These are phyloP conservation scores for Sthenelais limicola DNA, from an alignment of 2,888 invertebrate species.

Conservation along the genomic window DNA sequence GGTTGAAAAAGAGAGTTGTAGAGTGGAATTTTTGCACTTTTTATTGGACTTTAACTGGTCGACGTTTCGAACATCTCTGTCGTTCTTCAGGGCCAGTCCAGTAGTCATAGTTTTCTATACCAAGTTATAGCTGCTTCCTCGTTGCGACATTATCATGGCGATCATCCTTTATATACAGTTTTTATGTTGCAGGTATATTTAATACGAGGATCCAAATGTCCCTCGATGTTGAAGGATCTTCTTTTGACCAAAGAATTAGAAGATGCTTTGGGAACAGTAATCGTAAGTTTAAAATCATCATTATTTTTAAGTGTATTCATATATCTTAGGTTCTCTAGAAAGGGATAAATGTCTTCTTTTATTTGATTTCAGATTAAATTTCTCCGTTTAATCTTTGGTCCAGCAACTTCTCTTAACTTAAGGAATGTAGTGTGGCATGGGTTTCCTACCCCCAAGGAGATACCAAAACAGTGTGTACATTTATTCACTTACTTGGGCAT, in stretches of 20 bases:
- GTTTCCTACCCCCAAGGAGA: slow-evolving; percentile 72
- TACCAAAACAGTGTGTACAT: slow-evolving; percentile 72
- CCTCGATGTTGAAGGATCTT: slow-evolving; percentile 74
- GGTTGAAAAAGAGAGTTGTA: too few relatives aligned
- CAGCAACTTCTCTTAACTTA: slow-evolving; percentile 75
- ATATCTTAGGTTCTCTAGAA: background rate
- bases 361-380: slow-evolving; percentile 60
- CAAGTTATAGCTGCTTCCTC: too few relatives aligned
- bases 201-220: slow-evolving; percentile 59
- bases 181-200: slow-evolving; percentile 61
- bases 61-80: too few relatives aligned
- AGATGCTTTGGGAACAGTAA: slow-evolving; percentile 68
- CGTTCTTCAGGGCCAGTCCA: too few relatives aligned
- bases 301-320: background rate
- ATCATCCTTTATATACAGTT: too few relatives aligned
- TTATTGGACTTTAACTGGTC: too few relatives aligned
- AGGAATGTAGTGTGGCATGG: slow-evolving; percentile 77
- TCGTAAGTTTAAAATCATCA: background rate
- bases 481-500: too few relatives aligned
- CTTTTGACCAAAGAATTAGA: slow-evolving; percentile 70
- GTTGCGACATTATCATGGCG: too few relatives aligned
- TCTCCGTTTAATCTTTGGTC: slow-evolving; percentile 74
- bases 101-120: too few relatives aligned
- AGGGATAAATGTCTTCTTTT: background rate
- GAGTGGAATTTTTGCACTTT: too few relatives aligned